Percentiles rank a stretch among this genome's conserved stretches.
phyloP scores from a whole-genome alignment of 2,113 vertebrate genomes.

The Pogonocichla stellata region DNA sequence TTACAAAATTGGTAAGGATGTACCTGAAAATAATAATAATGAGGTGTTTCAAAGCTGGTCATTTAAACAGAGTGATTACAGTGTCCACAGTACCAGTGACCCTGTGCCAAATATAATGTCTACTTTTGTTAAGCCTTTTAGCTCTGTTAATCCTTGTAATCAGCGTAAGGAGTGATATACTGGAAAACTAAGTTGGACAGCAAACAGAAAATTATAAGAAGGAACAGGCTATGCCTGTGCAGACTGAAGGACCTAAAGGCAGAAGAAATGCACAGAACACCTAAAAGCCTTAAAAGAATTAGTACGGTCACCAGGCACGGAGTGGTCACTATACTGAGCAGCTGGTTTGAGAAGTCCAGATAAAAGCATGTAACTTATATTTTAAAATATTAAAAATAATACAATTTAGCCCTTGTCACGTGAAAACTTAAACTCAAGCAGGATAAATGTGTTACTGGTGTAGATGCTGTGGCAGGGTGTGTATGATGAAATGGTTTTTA shows the following conservation, averaged over 20 bases:
- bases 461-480: rapidly evolving
- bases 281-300: neutral
- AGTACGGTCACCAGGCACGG: neutral
- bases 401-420: neutral
- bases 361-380: neutral
- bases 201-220: neutral
- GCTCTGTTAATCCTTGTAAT: neutral
- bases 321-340: neutral
- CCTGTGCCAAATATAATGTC: neutral
- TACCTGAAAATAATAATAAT: neutral
- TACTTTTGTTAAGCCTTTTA: conserved; percentile 15
- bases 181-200: neutral
- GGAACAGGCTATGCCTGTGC: neutral
- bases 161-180: neutral
- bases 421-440: neutral
- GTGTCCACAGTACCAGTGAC: neutral
- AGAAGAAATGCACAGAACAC: neutral
- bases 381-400: neutral
- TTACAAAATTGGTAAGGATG: neutral
- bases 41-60: neutral
- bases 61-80: neutral
- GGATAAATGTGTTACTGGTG: neutral
- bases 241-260: neutral
- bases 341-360: neutral
- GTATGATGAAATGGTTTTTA: neutral